Conservation (phyloP, 2,888 invertebrate genomes). For the Kuschelorhynchus macadamiae region DNA sequence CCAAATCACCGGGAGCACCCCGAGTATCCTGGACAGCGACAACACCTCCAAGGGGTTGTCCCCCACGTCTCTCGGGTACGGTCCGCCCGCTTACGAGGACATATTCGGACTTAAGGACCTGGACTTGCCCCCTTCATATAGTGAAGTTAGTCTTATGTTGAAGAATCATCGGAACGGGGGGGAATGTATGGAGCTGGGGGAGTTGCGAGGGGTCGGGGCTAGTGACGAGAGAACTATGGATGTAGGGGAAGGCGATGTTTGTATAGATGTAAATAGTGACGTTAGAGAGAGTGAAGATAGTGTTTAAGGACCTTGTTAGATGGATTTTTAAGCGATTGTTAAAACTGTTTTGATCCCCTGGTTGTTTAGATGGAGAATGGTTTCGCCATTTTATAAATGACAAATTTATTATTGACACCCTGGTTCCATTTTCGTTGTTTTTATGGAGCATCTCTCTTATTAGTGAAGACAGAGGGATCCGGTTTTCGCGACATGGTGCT, state of each 20-base stretch:
- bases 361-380: too few species aligned
- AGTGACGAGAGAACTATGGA: slow-evolving; percentile 9
- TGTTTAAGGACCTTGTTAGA: too few species aligned
- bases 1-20: slow-evolving; percentile 64
- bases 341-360: too few species aligned
- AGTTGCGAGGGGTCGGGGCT: background rate
- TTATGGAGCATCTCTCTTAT: too few species aligned
- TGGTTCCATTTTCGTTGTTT: too few species aligned
- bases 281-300: background rate
- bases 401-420: too few species aligned
- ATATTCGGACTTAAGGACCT: slow-evolving; percentile 66
- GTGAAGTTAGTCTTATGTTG: slow-evolving; percentile 63
- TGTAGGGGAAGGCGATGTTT: background rate
- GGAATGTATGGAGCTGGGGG: slow-evolving; percentile 25
- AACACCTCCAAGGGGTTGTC: slow-evolving; percentile 72
- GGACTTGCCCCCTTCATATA: slow-evolving; percentile 67
- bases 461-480: too few species aligned
- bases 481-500: too few species aligned
- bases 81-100: slow-evolving; percentile 72
- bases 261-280: slow-evolving; percentile 10
- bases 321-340: too few species aligned
- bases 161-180: slow-evolving; percentile 29
- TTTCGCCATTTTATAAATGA: too few species aligned
- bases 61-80: slow-evolving; percentile 68
- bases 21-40: slow-evolving; percentile 69